phyloP scores from a whole-genome alignment of 2,113 vertebrate species.

The Procapra przewalskii region DNA sequence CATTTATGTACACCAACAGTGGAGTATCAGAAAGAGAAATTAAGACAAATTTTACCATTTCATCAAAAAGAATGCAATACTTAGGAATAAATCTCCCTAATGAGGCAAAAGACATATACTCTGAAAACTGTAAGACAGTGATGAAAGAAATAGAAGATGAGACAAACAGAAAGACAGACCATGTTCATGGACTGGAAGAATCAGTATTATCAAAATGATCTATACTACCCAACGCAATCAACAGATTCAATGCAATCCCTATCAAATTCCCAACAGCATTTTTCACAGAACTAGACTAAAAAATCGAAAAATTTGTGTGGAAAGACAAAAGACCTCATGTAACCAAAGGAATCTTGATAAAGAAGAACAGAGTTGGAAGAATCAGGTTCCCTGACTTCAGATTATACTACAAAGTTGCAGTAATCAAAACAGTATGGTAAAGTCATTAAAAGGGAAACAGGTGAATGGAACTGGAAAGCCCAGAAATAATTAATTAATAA shows the following conservation, averaged over 20 bases:
- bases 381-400: neutral
- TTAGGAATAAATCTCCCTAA: neutral
- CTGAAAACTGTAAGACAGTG: neutral
- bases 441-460: neutral
- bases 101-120: neutral
- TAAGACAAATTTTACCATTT: neutral
- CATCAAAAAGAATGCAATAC: neutral
- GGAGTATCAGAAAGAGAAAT: neutral
- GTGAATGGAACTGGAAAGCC: neutral
- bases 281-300: neutral
- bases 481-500: neutral
- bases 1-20: neutral
- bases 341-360: neutral
- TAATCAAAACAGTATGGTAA: neutral
- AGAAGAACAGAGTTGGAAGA: neutral
- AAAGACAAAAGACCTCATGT: neutral
- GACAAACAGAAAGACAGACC: too few relatives aligned
- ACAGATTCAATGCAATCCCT: neutral
- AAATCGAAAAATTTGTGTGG: neutral
- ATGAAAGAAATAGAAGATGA: neutral
- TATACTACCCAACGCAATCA: neutral
- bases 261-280: neutral
- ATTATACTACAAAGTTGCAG: neutral
- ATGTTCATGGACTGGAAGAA: neutral
- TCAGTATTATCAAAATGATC: neutral